These are phyloP conservation scores for Aporrectodea caliginosa DNA, from an alignment of 1,140 invertebrate species.

Conservation along the genomic window DNA sequence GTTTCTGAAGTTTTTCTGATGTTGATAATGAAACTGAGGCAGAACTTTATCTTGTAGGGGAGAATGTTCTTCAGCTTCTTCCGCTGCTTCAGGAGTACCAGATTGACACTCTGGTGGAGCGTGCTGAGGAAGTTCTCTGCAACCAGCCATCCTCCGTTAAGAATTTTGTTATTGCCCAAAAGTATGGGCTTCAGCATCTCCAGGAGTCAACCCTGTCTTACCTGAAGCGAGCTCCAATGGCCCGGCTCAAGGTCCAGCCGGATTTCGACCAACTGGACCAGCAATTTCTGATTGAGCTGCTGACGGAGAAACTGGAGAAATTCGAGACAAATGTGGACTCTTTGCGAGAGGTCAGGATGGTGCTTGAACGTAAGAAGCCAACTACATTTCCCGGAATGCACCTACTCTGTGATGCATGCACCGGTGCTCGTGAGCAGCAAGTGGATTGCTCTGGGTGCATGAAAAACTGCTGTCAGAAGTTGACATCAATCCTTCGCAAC, in stretches of 20 bases:
- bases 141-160: constrained; percentile 30
- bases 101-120: constrained; percentile 34
- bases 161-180: constrained; percentile 33
- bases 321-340: constrained; percentile 31
- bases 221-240: constrained; percentile 28
- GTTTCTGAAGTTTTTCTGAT: too few relatives aligned
- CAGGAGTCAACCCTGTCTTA: constrained; percentile 27
- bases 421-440: constrained; percentile 30
- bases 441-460: constrained; percentile 31
- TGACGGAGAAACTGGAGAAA: constrained; percentile 31
- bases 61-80: constrained; percentile 19
- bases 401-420: constrained; percentile 30
- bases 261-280: constrained; percentile 31
- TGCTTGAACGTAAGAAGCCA: constrained; percentile 32
- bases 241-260: constrained; percentile 15
- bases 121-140: constrained; percentile 34
- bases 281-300: constrained; percentile 12
- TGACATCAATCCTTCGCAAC: constrained; percentile 24
- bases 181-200: constrained; percentile 25
- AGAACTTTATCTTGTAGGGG: constrained; percentile 17
- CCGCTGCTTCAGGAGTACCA: constrained; percentile 37
- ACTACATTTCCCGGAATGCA: constrained; percentile 33
- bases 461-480: constrained; percentile 32
- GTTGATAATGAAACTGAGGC: not conserved
- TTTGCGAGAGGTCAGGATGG: constrained; percentile 33